These are phyloP conservation scores for Herpetotheres cachinnans DNA, from an alignment of 2,113 vertebrate species.

Conservation along the genomic window DNA sequence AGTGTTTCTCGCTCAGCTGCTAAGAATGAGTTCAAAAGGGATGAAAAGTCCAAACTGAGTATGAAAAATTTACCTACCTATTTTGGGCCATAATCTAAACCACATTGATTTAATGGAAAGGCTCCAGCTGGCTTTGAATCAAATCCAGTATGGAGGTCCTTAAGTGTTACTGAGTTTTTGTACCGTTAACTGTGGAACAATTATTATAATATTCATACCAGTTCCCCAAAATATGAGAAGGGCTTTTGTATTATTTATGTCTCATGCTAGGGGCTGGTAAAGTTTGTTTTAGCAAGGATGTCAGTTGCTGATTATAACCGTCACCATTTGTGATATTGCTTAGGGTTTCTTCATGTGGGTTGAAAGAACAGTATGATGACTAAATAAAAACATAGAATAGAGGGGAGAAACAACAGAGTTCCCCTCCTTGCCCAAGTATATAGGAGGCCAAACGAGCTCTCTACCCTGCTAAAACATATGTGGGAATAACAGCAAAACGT, in stretches of 20 bases:
- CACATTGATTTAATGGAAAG: not conserved
- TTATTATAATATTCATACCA: not conserved
- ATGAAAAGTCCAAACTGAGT: not conserved
- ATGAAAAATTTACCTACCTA: not conserved
- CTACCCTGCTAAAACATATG: not conserved
- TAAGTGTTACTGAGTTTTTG: slow-evolving; percentile 3
- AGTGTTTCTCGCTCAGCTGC: not conserved
- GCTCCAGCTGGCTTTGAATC: slow-evolving; percentile 24
- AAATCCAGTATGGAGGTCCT: slow-evolving; percentile 3
- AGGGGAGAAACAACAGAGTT: not conserved
- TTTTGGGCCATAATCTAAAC: slow-evolving; percentile 3
- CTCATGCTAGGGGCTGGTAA: not conserved
- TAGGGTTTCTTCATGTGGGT: not conserved
- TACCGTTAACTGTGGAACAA: not conserved
- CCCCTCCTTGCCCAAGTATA: not conserved
- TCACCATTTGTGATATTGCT: not conserved
- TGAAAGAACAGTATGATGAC: not conserved
- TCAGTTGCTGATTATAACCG: slow-evolving; percentile 6
- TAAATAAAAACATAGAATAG: slow-evolving; percentile 22
- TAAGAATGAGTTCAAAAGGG: not conserved
- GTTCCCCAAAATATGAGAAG: not conserved
- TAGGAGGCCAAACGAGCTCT: not conserved
- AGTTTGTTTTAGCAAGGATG: slow-evolving; percentile 10
- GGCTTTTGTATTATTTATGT: slow-evolving; percentile 12
- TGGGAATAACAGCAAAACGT: slow-evolving; percentile 3